Percentiles rank a stretch among this genome's conserved stretches.
phyloP scores from a whole-genome alignment of 2,797 vertebrate genomes.

The Acanthurus lineatus region DNA sequence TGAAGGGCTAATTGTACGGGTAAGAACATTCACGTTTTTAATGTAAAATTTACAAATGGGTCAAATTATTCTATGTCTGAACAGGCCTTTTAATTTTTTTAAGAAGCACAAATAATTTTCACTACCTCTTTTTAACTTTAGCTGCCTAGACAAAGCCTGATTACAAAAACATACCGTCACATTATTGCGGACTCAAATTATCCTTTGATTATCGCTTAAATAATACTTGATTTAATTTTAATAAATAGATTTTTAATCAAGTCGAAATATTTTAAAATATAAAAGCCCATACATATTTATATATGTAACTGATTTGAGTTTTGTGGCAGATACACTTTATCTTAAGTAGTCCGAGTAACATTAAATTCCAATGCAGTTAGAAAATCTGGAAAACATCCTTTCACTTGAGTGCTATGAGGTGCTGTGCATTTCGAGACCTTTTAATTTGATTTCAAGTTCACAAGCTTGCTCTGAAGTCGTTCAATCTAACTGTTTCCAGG shows the following conservation, averaged over 20 bases:
- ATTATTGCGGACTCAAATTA: slow-evolving; percentile 2
- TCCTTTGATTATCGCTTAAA: background rate
- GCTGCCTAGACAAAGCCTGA: too few species aligned
- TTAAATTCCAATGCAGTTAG: background rate
- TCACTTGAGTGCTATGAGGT: background rate
- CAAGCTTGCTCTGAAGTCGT: background rate
- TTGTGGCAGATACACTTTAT: background rate
- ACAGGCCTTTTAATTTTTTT: too few species aligned
- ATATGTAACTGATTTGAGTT: background rate
- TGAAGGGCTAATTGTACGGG: background rate
- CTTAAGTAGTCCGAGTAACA: background rate
- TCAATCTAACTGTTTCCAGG: background rate
- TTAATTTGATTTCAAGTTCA: background rate
- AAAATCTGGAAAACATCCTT: background rate
- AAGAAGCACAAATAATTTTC: too few species aligned
- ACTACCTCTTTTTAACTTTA: too few species aligned
- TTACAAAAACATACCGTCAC: background rate
- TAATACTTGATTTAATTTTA: background rate
- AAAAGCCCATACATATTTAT: too few species aligned
- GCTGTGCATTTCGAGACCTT: background rate
- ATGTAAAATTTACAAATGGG: background rate
- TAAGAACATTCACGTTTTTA: slow-evolving; percentile 8
- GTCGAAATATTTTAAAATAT: background rate
- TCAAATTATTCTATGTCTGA: too few species aligned
- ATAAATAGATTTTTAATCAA: background rate